A percentile compares a stretch with the other conserved stretches of the same genome.
Evolutionary conservation across 2,113 vertebrate genomes (phyloP).

Genomic region (Dromiciops gliroides): DNA sequence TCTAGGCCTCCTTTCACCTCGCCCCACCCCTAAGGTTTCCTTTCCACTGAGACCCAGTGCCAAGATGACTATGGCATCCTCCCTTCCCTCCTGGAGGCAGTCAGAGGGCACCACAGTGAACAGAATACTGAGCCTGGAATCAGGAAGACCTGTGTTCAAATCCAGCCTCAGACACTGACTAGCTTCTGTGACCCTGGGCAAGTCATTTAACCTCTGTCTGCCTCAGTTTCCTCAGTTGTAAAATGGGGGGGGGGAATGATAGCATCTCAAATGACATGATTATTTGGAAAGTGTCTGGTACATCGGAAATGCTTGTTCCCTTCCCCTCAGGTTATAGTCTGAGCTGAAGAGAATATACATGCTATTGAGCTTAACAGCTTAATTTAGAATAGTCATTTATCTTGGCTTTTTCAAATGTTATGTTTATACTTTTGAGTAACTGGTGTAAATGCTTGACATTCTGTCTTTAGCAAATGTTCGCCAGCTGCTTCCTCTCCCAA

Average conservation of each 20-base stretch:
- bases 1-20: background rate
- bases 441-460: background rate
- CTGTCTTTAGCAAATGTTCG: conserved; percentile 58
- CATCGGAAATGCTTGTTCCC: background rate
- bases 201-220: background rate
- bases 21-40: background rate
- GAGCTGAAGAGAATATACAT: conserved; percentile 21
- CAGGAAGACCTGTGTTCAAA: background rate
- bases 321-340: background rate
- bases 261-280: background rate
- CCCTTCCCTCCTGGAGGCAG: background rate
- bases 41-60: background rate
- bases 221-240: background rate
- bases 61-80: background rate
- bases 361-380: conserved; percentile 9
- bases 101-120: background rate
- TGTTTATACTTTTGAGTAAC: conserved; percentile 51
- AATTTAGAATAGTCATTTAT: conserved; percentile 22
- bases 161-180: background rate
- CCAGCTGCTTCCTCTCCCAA: conserved; percentile 59
- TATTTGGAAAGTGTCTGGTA: background rate
- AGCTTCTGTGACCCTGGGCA: background rate
- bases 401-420: conserved; percentile 7
- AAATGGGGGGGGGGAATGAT: background rate
- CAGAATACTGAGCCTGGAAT: background rate